These are phyloP conservation scores for Spialia ferax DNA, from an alignment of 2,888 invertebrate genomes.

Conservation along the genomic window DNA sequence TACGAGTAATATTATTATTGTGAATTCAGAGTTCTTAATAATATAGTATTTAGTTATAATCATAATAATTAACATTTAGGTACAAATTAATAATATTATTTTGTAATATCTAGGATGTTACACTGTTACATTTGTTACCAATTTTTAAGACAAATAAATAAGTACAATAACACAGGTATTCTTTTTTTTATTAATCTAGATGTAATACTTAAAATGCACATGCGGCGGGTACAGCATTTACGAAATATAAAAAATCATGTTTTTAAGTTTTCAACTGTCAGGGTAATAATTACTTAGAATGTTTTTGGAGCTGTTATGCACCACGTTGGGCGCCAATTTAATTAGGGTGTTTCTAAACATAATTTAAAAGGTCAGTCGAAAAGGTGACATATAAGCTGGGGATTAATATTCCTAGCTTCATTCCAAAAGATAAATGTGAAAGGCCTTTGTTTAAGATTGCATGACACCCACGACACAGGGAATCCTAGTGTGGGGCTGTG, in stretches of 20 bases:
- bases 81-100: neutral
- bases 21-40: neutral
- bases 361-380: neutral
- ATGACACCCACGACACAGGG: too few relatives aligned
- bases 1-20: neutral
- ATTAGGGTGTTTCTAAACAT: neutral
- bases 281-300: neutral
- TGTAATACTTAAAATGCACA: neutral
- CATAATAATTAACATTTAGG: neutral
- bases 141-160: slow-evolving; percentile 3
- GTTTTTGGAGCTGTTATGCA: neutral
- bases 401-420: too few relatives aligned
- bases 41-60: neutral
- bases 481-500: too few relatives aligned
- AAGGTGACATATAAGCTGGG: too few relatives aligned
- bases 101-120: neutral
- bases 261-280: too few relatives aligned
- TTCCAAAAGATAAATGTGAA: too few relatives aligned
- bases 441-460: too few relatives aligned
- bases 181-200: neutral
- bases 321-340: slow-evolving; percentile 4
- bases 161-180: slow-evolving; percentile 6
- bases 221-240: neutral
- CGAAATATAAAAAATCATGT: neutral
- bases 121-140: slow-evolving; percentile 8